phyloP scores from a whole-genome alignment of 2,888 invertebrate species.

The Folsomia manolachei region DNA sequence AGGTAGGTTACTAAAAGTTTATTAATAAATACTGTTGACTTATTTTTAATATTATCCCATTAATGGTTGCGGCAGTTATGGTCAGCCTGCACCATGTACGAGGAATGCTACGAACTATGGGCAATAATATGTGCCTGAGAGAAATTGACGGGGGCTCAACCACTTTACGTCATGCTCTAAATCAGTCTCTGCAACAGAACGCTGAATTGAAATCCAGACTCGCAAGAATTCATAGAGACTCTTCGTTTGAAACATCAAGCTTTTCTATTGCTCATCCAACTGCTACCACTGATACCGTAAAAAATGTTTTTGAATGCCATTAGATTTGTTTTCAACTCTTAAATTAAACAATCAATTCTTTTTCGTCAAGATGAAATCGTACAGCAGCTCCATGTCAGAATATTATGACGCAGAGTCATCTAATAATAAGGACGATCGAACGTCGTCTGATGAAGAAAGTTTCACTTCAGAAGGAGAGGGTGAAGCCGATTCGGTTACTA shows the following conservation, averaged over 20 bases:
- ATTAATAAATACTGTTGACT: too few relatives aligned
- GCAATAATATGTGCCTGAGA: conserved; percentile 37
- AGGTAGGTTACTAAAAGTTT: conserved; percentile 54
- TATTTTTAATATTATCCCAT: background rate
- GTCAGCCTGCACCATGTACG: conserved; percentile 45
- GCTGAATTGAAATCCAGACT: conserved; percentile 63
- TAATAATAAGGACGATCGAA: conserved; percentile 49
- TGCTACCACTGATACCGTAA: conserved; percentile 39
- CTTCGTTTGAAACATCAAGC: conserved; percentile 56
- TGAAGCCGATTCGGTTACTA: conserved; percentile 50
- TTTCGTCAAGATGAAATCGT: conserved; percentile 53
- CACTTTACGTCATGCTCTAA: conserved; percentile 62
- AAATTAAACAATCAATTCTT: background rate
- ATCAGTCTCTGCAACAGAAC: conserved; percentile 71
- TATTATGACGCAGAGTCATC: conserved; percentile 82
- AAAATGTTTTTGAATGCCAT: conserved; percentile 3
- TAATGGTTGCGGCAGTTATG: conserved; percentile 43
- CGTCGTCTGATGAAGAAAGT: conserved; percentile 50
- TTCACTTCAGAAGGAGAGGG: conserved; percentile 51
- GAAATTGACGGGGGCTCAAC: conserved; percentile 53
- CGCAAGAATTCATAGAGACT: conserved; percentile 53
- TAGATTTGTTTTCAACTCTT: background rate
- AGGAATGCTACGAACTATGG: conserved; percentile 46
- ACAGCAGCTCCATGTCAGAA: conserved; percentile 74
- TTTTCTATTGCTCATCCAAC: conserved; percentile 58